A percentile compares a stretch with the other conserved stretches of the same genome.
phyloP scores from a whole-genome alignment of 1,140 invertebrate genomes.

The Archivesica marissinica region DNA sequence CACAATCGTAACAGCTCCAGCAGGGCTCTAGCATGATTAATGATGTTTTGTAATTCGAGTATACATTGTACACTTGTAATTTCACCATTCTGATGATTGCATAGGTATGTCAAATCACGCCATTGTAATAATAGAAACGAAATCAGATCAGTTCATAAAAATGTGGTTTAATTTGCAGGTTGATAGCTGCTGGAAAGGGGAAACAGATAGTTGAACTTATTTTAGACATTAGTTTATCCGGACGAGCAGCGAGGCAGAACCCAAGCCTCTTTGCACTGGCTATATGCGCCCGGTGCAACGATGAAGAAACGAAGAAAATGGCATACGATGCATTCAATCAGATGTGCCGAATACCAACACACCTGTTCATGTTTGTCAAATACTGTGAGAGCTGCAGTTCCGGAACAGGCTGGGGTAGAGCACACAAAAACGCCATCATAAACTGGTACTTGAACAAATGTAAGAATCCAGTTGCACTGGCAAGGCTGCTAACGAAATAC shows the following conservation, averaged over 20 bases:
- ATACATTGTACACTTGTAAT: too few relatives aligned
- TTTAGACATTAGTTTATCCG: slow-evolving; percentile 76
- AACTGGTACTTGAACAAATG: slow-evolving; percentile 86
- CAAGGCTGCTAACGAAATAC: slow-evolving; percentile 87
- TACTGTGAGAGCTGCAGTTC: slow-evolving; percentile 70
- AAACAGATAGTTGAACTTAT: slow-evolving; percentile 78
- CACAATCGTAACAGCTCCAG: too few relatives aligned
- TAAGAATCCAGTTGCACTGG: slow-evolving; percentile 86
- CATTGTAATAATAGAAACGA: too few relatives aligned
- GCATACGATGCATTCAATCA: slow-evolving; percentile 71
- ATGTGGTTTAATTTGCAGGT: slow-evolving; percentile 64
- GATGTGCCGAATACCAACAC: slow-evolving; percentile 83
- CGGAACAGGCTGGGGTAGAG: slow-evolving; percentile 86
- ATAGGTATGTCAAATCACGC: too few relatives aligned
- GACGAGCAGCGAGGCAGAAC: slow-evolving; percentile 81
- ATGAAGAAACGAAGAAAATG: slow-evolving; percentile 70
- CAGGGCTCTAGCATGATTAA: too few relatives aligned
- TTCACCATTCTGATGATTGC: too few relatives aligned
- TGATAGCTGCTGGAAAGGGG: slow-evolving; percentile 78
- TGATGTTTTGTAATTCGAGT: too few relatives aligned
- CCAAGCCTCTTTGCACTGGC: slow-evolving; percentile 81
- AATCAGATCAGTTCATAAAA: too few relatives aligned
- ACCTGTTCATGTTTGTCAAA: slow-evolving; percentile 82
- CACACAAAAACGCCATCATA: slow-evolving; percentile 86
- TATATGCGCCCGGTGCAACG: slow-evolving; percentile 76